These are phyloP conservation scores for Chironomus tentans DNA, from an alignment of 2,888 invertebrate species.

Conservation along the genomic window DNA sequence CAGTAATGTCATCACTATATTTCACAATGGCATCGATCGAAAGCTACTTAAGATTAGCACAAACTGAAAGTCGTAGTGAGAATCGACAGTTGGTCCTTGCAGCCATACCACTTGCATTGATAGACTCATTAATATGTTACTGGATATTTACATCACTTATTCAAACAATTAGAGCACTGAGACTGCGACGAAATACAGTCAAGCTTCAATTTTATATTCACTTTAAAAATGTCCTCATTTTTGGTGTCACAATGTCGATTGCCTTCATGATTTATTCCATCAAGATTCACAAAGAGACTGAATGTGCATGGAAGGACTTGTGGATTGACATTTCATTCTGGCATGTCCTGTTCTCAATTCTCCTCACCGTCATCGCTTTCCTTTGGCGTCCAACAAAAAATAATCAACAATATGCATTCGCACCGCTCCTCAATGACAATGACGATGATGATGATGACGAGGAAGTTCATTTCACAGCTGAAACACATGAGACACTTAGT, in stretches of 20 bases:
- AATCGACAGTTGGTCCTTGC: slow-evolving; percentile 59
- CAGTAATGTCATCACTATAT: slow-evolving; percentile 74
- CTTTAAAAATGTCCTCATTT: slow-evolving; percentile 88
- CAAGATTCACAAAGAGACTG: slow-evolving; percentile 63
- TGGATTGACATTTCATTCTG: slow-evolving; percentile 95
- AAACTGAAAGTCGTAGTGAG: slow-evolving; percentile 52
- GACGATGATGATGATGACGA: slow-evolving; percentile 50
- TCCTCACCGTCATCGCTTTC: slow-evolving; percentile 85
- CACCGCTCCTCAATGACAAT: slow-evolving; percentile 78
- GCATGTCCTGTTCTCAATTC: slow-evolving; percentile 84
- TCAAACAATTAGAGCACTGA: slow-evolving; percentile 79
- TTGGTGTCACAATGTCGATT: slow-evolving; percentile 82
- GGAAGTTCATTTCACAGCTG: neutral
- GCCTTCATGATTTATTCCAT: slow-evolving; percentile 91
- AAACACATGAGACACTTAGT: neutral
- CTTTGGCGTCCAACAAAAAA: slow-evolving; percentile 93
- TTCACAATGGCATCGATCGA: slow-evolving; percentile 78
- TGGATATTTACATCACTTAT: slow-evolving; percentile 86
- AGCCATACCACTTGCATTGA: slow-evolving; percentile 73
- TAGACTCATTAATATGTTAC: slow-evolving; percentile 85
- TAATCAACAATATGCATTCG: slow-evolving; percentile 91
- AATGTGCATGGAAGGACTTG: slow-evolving; percentile 82
- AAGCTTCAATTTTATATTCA: slow-evolving; percentile 84
- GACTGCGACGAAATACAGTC: slow-evolving; percentile 79
- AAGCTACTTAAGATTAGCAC: slow-evolving; percentile 67